A percentile compares a stretch with the other conserved stretches of the same genome.
phyloP scores from a whole-genome alignment of 2,113 vertebrate species.

The Anthoscopus minutus region DNA sequence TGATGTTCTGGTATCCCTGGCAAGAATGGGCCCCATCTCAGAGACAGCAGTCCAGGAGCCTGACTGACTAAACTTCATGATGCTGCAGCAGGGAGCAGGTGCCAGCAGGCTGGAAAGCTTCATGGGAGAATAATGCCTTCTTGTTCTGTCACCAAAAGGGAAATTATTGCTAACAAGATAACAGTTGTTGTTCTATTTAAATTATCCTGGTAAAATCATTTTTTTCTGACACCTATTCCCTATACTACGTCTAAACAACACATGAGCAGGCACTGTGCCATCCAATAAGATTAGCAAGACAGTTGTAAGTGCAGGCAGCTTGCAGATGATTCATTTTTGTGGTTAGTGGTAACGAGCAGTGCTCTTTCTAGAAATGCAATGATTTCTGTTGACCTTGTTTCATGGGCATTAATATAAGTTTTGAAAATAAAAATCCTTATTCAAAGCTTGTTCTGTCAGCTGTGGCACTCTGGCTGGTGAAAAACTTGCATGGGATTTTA shows the following conservation, averaged over 20 bases:
- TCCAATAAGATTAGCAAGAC: not conserved
- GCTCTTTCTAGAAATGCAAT: not conserved
- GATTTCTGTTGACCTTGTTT: not conserved
- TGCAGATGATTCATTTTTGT: conserved; percentile 20
- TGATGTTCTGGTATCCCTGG: not conserved
- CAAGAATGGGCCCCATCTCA: not conserved
- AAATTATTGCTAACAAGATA: conserved; percentile 40
- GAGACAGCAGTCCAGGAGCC: not conserved
- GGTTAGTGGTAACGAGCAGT: not conserved
- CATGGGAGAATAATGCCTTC: not conserved
- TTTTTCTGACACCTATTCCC: conserved; percentile 39
- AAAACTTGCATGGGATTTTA: not conserved
- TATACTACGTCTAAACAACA: not conserved
- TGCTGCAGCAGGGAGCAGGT: not conserved
- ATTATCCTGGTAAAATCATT: conserved; percentile 16
- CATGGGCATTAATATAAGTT: not conserved
- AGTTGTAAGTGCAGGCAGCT: conserved; percentile 5
- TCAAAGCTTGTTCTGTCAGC: not conserved
- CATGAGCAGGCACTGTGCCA: not conserved
- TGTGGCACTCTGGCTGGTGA: not conserved
- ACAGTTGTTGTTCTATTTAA: conserved; percentile 54
- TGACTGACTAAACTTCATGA: not conserved
- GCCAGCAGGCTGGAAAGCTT: not conserved
- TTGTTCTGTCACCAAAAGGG: conserved; percentile 17
- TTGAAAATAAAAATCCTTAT: not conserved